Percentiles rank a stretch among this genome's conserved stretches.
Conservation (phyloP, 2,797 vertebrate genomes). For the Girardinus metallicus region DNA sequence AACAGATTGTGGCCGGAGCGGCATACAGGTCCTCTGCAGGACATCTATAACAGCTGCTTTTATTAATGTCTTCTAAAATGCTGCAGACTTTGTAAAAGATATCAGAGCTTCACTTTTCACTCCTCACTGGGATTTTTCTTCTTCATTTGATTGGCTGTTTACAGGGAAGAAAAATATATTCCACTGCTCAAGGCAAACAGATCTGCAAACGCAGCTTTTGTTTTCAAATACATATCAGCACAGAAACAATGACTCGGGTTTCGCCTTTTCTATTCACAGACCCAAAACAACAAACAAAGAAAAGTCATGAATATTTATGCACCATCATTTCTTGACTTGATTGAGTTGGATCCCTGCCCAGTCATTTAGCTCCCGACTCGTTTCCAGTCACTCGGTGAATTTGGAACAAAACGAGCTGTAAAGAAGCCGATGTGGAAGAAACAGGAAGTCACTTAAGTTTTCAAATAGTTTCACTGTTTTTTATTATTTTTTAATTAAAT, state of each 20-base stretch:
- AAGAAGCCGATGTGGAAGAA: conserved; percentile 4
- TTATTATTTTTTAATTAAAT: neutral
- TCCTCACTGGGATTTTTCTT: conserved; percentile 37
- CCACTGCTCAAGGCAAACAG: conserved; percentile 24
- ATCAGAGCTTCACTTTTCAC: conserved; percentile 45
- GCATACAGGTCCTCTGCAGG: conserved; percentile 59
- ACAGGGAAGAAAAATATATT: conserved; percentile 33
- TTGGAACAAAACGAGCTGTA: conserved; percentile 25
- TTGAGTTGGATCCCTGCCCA: conserved; percentile 62
- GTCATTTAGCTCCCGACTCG: conserved; percentile 38
- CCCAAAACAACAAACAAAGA: conserved; percentile 49
- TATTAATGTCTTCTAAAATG: conserved; percentile 74
- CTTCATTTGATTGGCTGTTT: conserved; percentile 47
- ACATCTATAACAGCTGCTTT: conserved; percentile 60
- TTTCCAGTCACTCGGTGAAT: conserved; percentile 24
- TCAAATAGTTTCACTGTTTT: neutral
- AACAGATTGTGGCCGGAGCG: conserved; percentile 59
- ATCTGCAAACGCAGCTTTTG: conserved; percentile 53
- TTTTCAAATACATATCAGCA: conserved; percentile 42
- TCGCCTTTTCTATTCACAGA: conserved; percentile 37
- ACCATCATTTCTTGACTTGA: conserved; percentile 56
- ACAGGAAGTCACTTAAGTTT: conserved; percentile 18
- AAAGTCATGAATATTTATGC: conserved; percentile 59
- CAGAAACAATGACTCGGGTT: conserved; percentile 50
- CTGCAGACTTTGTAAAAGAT: conserved; percentile 52